Evolutionary conservation across 2,113 vertebrate species (phyloP).

Genomic region (Gadus macrocephalus): DNA sequence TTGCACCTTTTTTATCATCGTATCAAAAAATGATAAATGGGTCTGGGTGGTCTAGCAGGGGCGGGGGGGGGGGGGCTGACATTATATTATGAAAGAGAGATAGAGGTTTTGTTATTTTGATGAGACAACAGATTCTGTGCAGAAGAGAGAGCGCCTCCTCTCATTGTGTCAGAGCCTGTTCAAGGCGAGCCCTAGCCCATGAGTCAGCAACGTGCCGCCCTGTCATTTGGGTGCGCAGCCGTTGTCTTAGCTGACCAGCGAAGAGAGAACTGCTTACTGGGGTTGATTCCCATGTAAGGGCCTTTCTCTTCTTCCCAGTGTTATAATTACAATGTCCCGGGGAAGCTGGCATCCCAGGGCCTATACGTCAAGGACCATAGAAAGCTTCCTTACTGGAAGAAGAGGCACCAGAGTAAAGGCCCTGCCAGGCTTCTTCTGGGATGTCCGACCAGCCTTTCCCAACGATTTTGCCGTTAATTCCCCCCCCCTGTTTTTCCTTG

Average conservation of each 20-base stretch:
- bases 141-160: conserved; percentile 32
- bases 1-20: conserved; percentile 15
- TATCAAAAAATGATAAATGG: conserved; percentile 30
- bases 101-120: conserved; percentile 52
- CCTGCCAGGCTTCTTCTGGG: no score
- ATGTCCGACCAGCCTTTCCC: conserved; percentile 39
- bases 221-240: conserved; percentile 68
- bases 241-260: conserved; percentile 63
- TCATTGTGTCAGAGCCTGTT: conserved; percentile 44
- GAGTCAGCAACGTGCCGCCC: conserved; percentile 58
- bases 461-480: conserved; percentile 52
- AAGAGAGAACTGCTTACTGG: conserved; percentile 63
- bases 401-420: background rate
- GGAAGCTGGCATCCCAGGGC: conserved; percentile 28
- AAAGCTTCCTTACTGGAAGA: conserved; percentile 56
- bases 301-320: conserved; percentile 59
- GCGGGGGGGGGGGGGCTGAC: no score
- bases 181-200: conserved; percentile 43
- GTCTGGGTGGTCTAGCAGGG: conserved; percentile 43
- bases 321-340: conserved; percentile 66
- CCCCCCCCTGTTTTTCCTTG: no score
- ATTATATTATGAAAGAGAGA: conserved; percentile 34
- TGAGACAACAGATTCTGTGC: conserved; percentile 51
- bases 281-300: conserved; percentile 67
- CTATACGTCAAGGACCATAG: conserved; percentile 1